These are phyloP conservation scores for Xiphophorus maculatus DNA, from an alignment of 2,113 vertebrate species.

Conservation along the genomic window DNA sequence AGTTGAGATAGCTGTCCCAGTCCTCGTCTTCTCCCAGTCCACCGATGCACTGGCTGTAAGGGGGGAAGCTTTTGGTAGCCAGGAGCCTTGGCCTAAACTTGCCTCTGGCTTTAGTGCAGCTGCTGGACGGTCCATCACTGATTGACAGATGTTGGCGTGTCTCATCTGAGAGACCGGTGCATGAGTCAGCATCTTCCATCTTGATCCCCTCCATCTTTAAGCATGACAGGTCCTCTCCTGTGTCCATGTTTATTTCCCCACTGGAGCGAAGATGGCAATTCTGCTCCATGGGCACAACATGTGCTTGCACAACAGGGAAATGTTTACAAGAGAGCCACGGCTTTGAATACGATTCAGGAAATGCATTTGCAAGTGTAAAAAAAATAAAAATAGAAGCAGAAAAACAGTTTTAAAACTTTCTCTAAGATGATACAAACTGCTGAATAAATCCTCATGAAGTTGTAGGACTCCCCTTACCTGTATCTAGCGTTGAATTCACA, in stretches of 20 bases:
- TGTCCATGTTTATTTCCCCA: slow-evolving; percentile 31
- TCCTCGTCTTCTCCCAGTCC: slow-evolving; percentile 50
- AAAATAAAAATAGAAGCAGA: not conserved
- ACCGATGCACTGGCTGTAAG: slow-evolving; percentile 65
- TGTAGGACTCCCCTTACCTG: slow-evolving; percentile 6
- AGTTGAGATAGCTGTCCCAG: accelerated
- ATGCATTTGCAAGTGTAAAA: slow-evolving; percentile 15
- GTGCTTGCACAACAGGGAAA: slow-evolving; percentile 39
- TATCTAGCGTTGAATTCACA: slow-evolving; percentile 1
- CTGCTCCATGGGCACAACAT: slow-evolving; percentile 30
- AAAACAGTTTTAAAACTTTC: not conserved
- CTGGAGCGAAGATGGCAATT: not conserved
- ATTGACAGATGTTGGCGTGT: slow-evolving; percentile 9
- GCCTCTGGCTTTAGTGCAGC: not conserved
- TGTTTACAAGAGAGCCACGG: slow-evolving; percentile 35
- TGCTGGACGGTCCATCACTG: slow-evolving; percentile 21
- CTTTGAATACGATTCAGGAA: slow-evolving; percentile 41
- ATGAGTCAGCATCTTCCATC: slow-evolving; percentile 26
- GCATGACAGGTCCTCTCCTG: not conserved
- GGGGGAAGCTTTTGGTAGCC: slow-evolving; percentile 68
- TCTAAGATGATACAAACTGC: not conserved
- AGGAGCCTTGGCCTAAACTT: slow-evolving; percentile 56
- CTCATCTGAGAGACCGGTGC: slow-evolving; percentile 20
- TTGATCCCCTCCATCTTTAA: slow-evolving; percentile 29
- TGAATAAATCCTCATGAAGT: not conserved